Conservation (phyloP, 2,888 invertebrate species). For the Candidula unifasciata region DNA sequence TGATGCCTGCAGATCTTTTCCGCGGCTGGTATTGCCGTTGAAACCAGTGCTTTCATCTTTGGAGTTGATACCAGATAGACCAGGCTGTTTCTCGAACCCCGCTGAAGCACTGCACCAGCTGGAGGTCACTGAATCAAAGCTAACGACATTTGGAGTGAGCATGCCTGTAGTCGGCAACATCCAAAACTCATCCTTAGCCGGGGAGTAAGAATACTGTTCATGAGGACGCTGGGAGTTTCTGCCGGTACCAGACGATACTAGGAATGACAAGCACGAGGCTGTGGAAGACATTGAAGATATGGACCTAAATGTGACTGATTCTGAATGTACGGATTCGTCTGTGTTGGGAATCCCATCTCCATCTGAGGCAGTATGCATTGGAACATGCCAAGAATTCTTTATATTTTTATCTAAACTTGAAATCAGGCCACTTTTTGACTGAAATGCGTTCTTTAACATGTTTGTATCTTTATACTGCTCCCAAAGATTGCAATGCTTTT, state of each 20-base stretch:
- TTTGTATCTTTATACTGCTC: neutral
- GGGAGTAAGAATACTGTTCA: neutral
- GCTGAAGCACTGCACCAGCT: slow-evolving; percentile 13
- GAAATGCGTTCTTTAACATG: neutral
- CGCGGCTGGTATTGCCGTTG: neutral
- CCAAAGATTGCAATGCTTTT: neutral
- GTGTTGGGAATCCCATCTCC: neutral
- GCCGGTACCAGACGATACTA: neutral
- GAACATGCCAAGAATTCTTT: neutral
- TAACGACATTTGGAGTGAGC: neutral
- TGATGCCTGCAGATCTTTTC: neutral
- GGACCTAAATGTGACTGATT: slow-evolving; percentile 2
- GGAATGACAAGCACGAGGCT: neutral
- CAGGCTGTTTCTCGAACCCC: neutral
- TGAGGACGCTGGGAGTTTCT: neutral
- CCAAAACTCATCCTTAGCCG: too few species aligned
- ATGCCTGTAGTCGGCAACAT: neutral
- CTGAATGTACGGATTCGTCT: neutral
- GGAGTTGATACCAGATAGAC: neutral
- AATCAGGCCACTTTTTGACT: neutral
- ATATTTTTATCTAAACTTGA: neutral
- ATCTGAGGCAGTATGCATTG: neutral
- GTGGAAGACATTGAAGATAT: neutral
- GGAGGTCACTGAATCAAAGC: slow-evolving; percentile 9
- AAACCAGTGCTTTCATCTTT: neutral